Evolutionary conservation across 2,113 vertebrate species (phyloP).

Genomic region (Numenius arquata): DNA sequence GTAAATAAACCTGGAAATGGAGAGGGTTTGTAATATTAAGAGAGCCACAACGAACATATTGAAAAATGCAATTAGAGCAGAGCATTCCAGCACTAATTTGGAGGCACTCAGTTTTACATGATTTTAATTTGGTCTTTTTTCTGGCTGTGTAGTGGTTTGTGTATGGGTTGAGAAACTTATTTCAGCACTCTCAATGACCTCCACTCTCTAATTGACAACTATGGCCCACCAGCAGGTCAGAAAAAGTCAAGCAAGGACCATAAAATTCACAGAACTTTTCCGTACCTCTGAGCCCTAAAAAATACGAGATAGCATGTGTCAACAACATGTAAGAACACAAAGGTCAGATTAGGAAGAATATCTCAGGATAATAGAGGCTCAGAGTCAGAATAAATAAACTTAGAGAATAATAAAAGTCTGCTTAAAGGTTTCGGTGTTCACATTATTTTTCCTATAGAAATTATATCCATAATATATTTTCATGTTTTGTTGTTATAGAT

Average conservation of each 20-base stretch:
- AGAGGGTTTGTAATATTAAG: neutral
- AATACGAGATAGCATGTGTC: neutral
- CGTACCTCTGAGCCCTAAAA: neutral
- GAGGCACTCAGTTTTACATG: neutral
- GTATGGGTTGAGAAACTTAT: neutral
- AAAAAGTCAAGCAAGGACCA: neutral
- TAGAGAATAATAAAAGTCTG: neutral
- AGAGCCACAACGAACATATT: neutral
- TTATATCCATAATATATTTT: neutral
- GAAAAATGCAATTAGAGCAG: neutral
- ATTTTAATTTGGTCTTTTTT: neutral
- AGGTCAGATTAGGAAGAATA: neutral
- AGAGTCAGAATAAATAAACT: neutral
- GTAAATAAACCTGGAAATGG: neutral
- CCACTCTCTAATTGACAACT: neutral
- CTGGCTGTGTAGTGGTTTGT: neutral
- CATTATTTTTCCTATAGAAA: neutral
- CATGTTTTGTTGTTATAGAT: neutral
- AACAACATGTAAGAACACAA: neutral
- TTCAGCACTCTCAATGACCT: neutral
- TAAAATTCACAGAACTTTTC: neutral
- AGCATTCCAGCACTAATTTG: neutral
- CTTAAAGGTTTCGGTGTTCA: neutral
- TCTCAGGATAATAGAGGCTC: neutral
- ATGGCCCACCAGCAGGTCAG: neutral